Evolutionary conservation across 2,113 vertebrate genomes (phyloP).

Genomic region (Trachemys scripta): DNA sequence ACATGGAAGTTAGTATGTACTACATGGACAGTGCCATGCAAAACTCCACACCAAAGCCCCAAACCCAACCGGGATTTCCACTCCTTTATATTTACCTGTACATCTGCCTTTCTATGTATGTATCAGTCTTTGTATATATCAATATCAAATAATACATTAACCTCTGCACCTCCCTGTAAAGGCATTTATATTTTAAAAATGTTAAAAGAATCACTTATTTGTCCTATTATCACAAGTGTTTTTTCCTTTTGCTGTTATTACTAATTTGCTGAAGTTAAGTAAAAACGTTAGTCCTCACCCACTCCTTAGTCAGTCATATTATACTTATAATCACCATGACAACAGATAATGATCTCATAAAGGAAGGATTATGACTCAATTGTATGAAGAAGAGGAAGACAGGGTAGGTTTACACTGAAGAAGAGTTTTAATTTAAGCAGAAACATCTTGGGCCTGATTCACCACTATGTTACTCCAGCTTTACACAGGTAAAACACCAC

Average conservation of each 20-base stretch:
- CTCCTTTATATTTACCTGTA: background rate
- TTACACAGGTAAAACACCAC: background rate
- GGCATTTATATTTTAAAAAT: background rate
- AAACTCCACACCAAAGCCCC: background rate
- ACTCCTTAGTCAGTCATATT: constrained; percentile 35
- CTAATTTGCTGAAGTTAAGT: constrained; percentile 22
- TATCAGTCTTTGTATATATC: background rate
- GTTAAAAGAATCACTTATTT: background rate
- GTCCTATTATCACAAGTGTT: background rate
- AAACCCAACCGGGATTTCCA: background rate
- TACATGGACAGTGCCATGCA: background rate
- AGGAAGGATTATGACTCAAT: constrained; percentile 44
- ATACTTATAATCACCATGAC: constrained; percentile 60
- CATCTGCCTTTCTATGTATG: background rate
- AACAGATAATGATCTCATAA: constrained; percentile 55
- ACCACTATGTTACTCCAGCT: rapidly evolving
- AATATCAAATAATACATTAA: background rate
- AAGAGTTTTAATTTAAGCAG: constrained; percentile 30
- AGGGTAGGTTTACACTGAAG: background rate
- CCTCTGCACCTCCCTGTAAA: background rate
- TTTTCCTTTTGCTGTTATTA: background rate
- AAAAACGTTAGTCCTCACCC: constrained; percentile 41
- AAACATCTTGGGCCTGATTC: background rate
- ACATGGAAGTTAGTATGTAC: background rate
- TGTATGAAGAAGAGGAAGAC: constrained; percentile 20